Evolutionary conservation across 2,888 invertebrate species (phyloP), one percentile per base, ranked within the genome.

Genomic region (Apamea epomidion): DNA sequence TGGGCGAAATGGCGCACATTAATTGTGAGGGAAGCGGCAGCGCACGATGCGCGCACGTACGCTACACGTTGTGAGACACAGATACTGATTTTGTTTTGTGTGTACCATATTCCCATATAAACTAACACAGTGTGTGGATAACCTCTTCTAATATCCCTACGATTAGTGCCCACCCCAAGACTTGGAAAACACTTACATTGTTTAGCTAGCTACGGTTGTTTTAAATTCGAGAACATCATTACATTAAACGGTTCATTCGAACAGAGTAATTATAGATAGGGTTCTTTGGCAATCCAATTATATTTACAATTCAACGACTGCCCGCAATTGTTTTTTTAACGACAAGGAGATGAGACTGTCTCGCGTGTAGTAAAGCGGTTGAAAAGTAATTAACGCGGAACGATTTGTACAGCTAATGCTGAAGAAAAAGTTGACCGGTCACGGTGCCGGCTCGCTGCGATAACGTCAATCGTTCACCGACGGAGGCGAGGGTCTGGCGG

Each of bases 311-410:
- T 92, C 91, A 93, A 92, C 87, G 87, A 92, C 91, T 89, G 90
- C 90, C 90, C 89, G 89, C 90, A 91, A 90, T 91, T 88, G 87
- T 91, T 92, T 90, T 92, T 92, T 91, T 92, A 89, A 90, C 87
- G 87, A 90, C 85, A 87, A 89, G 85, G 87, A 92, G 90, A 92
- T 93, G 92, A 91, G 92, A 92, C 88, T 90, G 91, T 91, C 91
- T 94, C 91, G 94, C 93, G 93, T 94, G 95, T 89, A 88, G 91
- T 91, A 92, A 93, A 93, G 91, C 89, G 91, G 87, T 82, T 74
- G 74, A 80, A 92, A 92, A 93, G 93, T 94, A 93, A 94, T 93
- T 94, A 94, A 93, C 92, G 91, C 90, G 90, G 90, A 93, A 93
- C 92, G 91, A 94, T 94, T 94, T 92, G 93, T 94, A 93, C 89